These are phyloP conservation scores for Frankliniella intonsa DNA, from an alignment of 2,888 invertebrate genomes.

Conservation along the genomic window DNA sequence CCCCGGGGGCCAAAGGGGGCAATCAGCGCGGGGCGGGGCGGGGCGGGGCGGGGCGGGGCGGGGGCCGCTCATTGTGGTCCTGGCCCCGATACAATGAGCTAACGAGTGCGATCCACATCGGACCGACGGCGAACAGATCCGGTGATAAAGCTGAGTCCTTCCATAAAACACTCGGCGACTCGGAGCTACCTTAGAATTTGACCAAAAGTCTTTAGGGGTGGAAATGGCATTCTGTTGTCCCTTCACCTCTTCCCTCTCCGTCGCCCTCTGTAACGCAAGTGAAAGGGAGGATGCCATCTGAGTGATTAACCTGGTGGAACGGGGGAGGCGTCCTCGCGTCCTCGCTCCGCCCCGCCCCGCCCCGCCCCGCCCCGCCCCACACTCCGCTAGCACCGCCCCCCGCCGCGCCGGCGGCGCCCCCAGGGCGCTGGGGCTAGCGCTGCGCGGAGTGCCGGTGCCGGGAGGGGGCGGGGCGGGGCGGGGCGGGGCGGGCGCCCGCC, in stretches of 20 bases:
- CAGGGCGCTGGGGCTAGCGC: too few relatives aligned
- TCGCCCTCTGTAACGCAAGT: too few relatives aligned
- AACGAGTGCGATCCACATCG: not conserved
- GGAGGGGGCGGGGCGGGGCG: not conserved
- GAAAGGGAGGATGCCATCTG: not conserved
- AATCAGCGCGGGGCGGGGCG: not conserved
- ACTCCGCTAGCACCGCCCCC: too few relatives aligned
- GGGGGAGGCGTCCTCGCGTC: not conserved
- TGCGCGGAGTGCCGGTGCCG: not conserved
- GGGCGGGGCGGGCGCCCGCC: not conserved
- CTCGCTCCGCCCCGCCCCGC: not conserved
- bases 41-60: not conserved
- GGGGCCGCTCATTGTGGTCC: not conserved
- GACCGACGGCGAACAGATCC: too few relatives aligned
- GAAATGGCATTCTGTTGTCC: too few relatives aligned
- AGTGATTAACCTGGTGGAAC: conserved; percentile 8
- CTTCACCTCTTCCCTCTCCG: too few relatives aligned
- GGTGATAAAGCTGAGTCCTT: too few relatives aligned
- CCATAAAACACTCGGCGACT: too few relatives aligned
- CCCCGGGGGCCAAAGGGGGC: not conserved
- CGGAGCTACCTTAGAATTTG: too few relatives aligned
- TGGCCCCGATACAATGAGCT: not conserved
- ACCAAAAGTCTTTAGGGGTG: too few relatives aligned
- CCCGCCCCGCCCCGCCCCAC: not conserved
- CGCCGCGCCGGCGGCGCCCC: too few relatives aligned